Conservation (phyloP, 2,113 vertebrate species). For the Phodopus roborovskii region DNA sequence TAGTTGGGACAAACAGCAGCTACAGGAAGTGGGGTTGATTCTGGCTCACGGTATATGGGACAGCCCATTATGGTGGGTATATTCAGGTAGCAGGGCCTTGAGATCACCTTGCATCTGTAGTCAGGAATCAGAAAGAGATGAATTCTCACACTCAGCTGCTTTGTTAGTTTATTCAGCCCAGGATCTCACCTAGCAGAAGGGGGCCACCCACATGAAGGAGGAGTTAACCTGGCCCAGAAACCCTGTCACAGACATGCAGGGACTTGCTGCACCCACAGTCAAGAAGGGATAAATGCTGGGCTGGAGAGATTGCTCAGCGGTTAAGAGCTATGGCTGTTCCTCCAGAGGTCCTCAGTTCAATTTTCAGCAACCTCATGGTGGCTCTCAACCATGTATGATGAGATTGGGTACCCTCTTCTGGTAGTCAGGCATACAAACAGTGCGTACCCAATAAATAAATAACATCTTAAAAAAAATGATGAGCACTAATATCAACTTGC, state of each 20-base stretch:
- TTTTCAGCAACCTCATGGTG: too few relatives aligned
- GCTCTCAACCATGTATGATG: too few relatives aligned
- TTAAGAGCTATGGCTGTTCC: too few relatives aligned
- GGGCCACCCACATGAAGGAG: neutral
- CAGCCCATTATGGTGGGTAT: too few relatives aligned
- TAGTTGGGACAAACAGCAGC: neutral
- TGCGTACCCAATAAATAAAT: neutral
- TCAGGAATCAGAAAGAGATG: neutral
- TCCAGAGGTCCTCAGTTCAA: too few relatives aligned
- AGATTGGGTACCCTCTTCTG: too few relatives aligned
- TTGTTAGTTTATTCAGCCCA: neutral
- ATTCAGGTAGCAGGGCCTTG: neutral
- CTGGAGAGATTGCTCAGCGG: too few relatives aligned
- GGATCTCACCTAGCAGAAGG: neutral
- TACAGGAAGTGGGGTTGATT: neutral
- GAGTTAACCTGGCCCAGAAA: neutral
- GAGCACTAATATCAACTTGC: neutral
- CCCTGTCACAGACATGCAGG: neutral
- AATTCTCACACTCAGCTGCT: too few relatives aligned
- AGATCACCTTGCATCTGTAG: neutral
- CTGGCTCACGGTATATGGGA: too few relatives aligned
- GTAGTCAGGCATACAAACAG: too few relatives aligned
- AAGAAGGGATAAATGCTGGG: too few relatives aligned
- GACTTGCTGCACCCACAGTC: neutral
- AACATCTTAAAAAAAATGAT: neutral